phyloP scores from a whole-genome alignment of 2,113 vertebrate genomes.

The Piaya cayana region DNA sequence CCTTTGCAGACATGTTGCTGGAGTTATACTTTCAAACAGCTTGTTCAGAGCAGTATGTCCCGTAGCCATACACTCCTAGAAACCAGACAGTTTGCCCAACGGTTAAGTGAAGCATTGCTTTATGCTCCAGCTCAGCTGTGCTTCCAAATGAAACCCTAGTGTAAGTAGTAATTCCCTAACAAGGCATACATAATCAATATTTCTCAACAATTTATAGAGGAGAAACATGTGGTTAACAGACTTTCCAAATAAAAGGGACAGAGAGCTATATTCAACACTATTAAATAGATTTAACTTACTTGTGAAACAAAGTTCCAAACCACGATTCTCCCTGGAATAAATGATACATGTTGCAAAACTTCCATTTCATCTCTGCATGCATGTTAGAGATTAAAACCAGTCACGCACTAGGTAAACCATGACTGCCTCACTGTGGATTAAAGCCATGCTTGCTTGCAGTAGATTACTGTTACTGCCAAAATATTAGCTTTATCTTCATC shows the following conservation, averaged over 20 bases:
- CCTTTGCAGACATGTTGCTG: not conserved
- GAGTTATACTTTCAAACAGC: not conserved
- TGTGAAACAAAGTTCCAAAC: not conserved
- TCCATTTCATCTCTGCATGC: not conserved
- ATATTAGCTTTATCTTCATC: not conserved
- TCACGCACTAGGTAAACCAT: not conserved
- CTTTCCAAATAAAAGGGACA: not conserved
- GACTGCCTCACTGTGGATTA: constrained; percentile 63
- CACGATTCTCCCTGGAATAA: not conserved
- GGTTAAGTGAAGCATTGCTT: not conserved
- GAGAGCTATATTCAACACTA: not conserved
- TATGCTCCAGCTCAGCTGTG: not conserved
- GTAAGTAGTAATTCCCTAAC: not conserved
- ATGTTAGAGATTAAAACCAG: not conserved
- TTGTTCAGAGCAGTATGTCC: accelerated
- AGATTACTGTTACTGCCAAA: not conserved
- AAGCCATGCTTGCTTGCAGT: not conserved
- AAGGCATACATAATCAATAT: not conserved
- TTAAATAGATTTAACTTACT: not conserved
- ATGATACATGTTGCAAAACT: not conserved
- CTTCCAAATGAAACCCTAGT: not conserved
- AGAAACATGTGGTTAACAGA: not conserved
- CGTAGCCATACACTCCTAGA: not conserved
- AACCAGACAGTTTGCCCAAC: not conserved
- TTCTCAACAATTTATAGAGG: not conserved